These are phyloP conservation scores for Ferrisia virgata DNA, from an alignment of 2,888 invertebrate species.

Conservation along the genomic window DNA sequence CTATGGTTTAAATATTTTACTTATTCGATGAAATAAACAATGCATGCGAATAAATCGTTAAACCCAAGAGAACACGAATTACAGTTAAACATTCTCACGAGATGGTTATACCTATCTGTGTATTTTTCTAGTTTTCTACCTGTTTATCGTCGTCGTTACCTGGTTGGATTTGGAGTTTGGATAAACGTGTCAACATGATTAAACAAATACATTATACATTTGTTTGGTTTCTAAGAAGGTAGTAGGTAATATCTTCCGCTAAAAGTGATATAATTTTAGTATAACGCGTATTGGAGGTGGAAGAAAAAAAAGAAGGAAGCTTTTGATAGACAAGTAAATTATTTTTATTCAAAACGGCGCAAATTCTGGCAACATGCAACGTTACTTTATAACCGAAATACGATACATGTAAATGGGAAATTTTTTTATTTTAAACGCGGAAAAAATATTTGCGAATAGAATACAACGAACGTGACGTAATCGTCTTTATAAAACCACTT, in stretches of 20 bases:
- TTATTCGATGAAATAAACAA: not conserved
- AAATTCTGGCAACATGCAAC: not conserved
- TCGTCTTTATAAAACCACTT: conserved; percentile 12
- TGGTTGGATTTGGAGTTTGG: not conserved
- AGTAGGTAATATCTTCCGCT: too few relatives aligned
- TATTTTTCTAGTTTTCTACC: not conserved
- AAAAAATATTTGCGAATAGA: not conserved
- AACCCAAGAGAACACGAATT: not conserved
- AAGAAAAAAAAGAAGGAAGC: not conserved
- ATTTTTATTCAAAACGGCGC: not conserved
- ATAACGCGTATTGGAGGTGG: not conserved
- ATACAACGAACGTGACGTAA: conserved; percentile 6
- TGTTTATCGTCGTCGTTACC: too few relatives aligned
- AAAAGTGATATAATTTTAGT: not conserved
- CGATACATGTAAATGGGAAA: not conserved
- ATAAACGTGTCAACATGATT: not conserved
- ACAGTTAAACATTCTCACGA: not conserved
- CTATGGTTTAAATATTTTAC: not conserved
- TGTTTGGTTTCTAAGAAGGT: not conserved
- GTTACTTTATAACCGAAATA: not conserved
- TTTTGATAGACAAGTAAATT: not conserved
- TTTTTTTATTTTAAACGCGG: not conserved
- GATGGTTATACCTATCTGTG: too few relatives aligned
- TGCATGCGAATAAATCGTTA: not conserved
- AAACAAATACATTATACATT: not conserved